Evolutionary conservation across 2,888 invertebrate genomes (phyloP).

Genomic region (Agrilus biguttatus): DNA sequence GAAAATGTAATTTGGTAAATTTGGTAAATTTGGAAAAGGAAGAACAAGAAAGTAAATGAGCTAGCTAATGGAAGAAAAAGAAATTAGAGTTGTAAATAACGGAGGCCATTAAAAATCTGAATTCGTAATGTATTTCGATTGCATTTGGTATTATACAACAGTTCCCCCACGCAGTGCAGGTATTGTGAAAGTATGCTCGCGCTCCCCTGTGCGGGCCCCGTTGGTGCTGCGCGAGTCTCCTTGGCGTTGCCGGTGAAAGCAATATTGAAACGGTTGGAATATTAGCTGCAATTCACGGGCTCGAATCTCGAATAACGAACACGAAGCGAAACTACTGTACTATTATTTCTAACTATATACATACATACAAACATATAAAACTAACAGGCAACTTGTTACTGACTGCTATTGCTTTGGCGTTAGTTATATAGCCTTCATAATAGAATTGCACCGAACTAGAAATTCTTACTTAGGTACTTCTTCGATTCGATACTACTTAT

Average conservation of each 20-base stretch:
- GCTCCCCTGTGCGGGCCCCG: conserved; percentile 30
- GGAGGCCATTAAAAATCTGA: conserved; percentile 8
- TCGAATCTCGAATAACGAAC: conserved; percentile 11
- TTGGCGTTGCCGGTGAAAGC: conserved; percentile 32
- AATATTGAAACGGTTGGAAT: conserved; percentile 21
- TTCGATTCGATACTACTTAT: no score
- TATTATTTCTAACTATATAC: conserved; percentile 6
- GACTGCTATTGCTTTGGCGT: no score
- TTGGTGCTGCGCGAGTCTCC: conserved; percentile 26
- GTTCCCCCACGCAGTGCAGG: conserved; percentile 23
- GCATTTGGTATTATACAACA: conserved; percentile 31
- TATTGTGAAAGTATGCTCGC: conserved; percentile 32
- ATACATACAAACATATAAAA: no score
- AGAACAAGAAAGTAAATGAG: conserved; percentile 7
- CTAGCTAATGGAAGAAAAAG: no score
- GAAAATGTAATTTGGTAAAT: no score
- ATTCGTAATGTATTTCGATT: conserved; percentile 23
- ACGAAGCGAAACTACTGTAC: conserved; percentile 17
- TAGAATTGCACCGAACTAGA: no score
- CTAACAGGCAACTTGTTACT: no score
- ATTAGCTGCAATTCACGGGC: conserved; percentile 17
- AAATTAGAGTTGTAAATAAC: no score
- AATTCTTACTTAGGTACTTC: no score
- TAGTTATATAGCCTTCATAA: no score
- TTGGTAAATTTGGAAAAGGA: conserved; percentile 5